Conservation (phyloP, 2,113 vertebrate genomes). For the Tringa solitaria region DNA sequence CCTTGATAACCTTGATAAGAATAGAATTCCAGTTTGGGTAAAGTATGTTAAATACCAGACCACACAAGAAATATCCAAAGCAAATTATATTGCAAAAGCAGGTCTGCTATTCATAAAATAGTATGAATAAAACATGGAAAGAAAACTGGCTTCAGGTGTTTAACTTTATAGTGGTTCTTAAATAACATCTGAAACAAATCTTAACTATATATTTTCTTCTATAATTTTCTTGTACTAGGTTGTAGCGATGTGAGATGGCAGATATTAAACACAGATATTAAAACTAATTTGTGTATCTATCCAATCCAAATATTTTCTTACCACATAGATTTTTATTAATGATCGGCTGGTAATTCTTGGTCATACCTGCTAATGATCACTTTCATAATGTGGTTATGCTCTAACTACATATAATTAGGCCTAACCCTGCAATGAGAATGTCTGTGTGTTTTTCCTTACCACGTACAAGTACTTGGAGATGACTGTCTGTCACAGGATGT, state of each 20-base stretch:
- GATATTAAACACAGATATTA: not conserved
- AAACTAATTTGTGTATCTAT: not conserved
- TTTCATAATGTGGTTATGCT: not conserved
- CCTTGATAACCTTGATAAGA: not conserved
- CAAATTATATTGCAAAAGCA: not conserved
- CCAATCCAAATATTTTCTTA: not conserved
- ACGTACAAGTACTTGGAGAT: not conserved
- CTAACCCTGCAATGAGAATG: not conserved
- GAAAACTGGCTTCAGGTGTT: constrained; percentile 4
- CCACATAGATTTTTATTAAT: not conserved
- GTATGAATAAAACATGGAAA: not conserved
- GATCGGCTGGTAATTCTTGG: not conserved
- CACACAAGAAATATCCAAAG: not conserved
- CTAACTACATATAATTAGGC: not conserved
- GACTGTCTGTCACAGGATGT: not conserved
- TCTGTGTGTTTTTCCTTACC: not conserved
- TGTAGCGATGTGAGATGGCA: not conserved
- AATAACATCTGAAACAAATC: not conserved
- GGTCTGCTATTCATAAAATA: not conserved
- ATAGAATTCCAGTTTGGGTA: not conserved
- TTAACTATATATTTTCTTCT: not conserved
- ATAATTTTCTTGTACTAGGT: not conserved
- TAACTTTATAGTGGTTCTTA: not conserved
- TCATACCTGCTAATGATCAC: not conserved
- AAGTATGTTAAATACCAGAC: not conserved